Conservation (phyloP, 2,888 invertebrate species). For the Noctua janthe region DNA sequence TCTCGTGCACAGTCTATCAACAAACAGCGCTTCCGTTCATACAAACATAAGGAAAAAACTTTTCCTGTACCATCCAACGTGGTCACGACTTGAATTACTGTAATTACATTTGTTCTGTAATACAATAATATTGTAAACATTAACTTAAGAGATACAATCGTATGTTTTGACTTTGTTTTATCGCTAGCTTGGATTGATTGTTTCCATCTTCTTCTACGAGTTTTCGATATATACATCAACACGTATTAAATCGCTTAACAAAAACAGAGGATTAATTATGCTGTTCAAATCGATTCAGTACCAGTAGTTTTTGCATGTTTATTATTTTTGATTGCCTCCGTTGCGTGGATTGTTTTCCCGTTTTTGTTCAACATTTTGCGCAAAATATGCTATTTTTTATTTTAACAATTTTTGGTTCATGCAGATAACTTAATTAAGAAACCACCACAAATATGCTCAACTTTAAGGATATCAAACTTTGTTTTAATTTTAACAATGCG, state of each 20-base stretch:
- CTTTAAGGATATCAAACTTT: not conserved
- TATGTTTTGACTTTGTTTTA: slow-evolving; percentile 42
- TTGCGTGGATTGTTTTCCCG: slow-evolving; percentile 23
- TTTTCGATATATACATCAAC: slow-evolving; percentile 26
- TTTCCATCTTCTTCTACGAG: slow-evolving; percentile 32
- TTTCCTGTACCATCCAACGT: slow-evolving; percentile 72
- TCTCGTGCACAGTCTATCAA: slow-evolving; percentile 79
- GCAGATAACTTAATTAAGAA: slow-evolving; percentile 4
- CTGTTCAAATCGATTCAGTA: slow-evolving; percentile 4
- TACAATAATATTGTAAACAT: slow-evolving; percentile 49
- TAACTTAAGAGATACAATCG: slow-evolving; percentile 45
- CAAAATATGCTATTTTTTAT: slow-evolving; percentile 2
- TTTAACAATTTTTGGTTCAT: not conserved
- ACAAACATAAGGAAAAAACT: slow-evolving; percentile 74
- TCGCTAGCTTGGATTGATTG: slow-evolving; percentile 30
- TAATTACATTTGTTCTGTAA: slow-evolving; percentile 68
- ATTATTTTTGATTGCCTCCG: slow-evolving; percentile 16
- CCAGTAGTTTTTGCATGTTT: slow-evolving; percentile 6
- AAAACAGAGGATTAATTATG: slow-evolving; percentile 5
- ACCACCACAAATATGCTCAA: slow-evolving; percentile 11
- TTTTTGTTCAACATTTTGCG: slow-evolving; percentile 26
- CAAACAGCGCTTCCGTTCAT: slow-evolving; percentile 79
- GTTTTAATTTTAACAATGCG: slow-evolving; percentile 26
- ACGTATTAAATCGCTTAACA: slow-evolving; percentile 8
- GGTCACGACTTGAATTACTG: slow-evolving; percentile 75